A percentile compares a stretch with the other conserved stretches of the same genome.
phyloP scores from a whole-genome alignment of 1,140 invertebrate genomes.

The Solenopsis invicta region DNA sequence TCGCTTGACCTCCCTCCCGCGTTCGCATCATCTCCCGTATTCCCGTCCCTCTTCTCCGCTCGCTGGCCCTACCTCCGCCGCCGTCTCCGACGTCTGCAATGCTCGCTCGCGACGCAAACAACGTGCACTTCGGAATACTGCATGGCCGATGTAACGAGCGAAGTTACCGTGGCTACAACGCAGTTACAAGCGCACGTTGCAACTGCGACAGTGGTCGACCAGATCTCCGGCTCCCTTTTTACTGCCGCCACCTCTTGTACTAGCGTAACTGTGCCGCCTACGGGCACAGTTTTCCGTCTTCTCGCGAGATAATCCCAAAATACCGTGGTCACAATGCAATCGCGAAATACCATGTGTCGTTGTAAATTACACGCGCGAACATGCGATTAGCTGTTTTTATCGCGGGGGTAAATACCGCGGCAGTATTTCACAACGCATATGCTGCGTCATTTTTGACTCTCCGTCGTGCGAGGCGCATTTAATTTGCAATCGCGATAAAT shows the following conservation, averaged over 20 bases:
- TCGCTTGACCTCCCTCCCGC: neutral
- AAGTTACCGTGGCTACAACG: slow-evolving; percentile 60
- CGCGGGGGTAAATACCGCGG: too few species aligned
- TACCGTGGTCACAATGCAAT: neutral
- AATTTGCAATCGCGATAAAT: neutral
- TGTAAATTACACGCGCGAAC: slow-evolving; percentile 29
- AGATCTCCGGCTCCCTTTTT: slow-evolving; percentile 38
- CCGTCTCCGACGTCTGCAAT: neutral
- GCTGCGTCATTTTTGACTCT: neutral
- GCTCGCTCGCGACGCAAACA: slow-evolving; percentile 50
- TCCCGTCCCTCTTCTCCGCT: neutral
- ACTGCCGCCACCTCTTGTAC: neutral
- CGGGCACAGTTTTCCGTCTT: neutral
- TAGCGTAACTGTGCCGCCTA: neutral
- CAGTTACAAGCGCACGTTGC: slow-evolving; percentile 44
- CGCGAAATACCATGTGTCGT: neutral
- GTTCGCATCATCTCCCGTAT: neutral
- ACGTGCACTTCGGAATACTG: slow-evolving; percentile 46
- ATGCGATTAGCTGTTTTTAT: neutral
- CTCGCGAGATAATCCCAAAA: slow-evolving; percentile 31
- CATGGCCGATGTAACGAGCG: slow-evolving; percentile 66
- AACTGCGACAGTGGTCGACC: slow-evolving; percentile 36
- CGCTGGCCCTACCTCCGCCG: neutral
- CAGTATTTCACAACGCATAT: neutral
- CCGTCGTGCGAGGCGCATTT: neutral